phyloP scores from a whole-genome alignment of 2,888 invertebrate species.

The Drosophila kuntzei region DNA sequence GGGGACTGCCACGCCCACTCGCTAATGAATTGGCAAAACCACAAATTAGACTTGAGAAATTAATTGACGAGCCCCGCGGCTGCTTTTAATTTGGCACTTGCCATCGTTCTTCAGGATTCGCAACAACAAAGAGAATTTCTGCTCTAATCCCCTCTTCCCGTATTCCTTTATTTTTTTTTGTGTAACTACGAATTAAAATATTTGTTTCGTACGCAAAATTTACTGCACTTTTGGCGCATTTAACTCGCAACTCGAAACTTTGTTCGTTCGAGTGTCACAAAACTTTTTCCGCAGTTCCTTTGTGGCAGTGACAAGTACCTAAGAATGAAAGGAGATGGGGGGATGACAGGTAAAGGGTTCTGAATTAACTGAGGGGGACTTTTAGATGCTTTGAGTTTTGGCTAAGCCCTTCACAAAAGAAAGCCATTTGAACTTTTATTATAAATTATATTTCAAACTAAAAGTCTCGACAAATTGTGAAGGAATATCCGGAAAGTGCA shows the following conservation, averaged over 20 bases:
- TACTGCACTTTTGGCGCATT: slow-evolving; percentile 54
- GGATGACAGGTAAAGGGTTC: slow-evolving; percentile 1
- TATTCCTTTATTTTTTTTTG: background rate
- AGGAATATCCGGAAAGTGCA: background rate
- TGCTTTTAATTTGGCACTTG: slow-evolving; percentile 6
- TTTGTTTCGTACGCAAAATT: slow-evolving; percentile 43
- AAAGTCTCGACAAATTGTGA: slow-evolving; percentile 17
- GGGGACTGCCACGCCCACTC: slow-evolving; percentile 26
- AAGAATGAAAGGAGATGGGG: background rate
- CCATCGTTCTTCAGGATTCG: slow-evolving; percentile 4
- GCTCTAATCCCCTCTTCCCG: background rate
- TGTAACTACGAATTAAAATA: slow-evolving; percentile 50
- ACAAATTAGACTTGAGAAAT: slow-evolving; percentile 74
- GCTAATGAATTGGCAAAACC: slow-evolving; percentile 76
- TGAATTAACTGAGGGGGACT: slow-evolving; percentile 9
- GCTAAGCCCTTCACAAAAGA: background rate
- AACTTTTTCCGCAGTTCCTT: slow-evolving; percentile 58
- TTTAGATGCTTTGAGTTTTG: slow-evolving; percentile 5
- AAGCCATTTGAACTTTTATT: slow-evolving; percentile 40
- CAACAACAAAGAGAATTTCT: slow-evolving; percentile 11
- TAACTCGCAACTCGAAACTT: slow-evolving; percentile 34
- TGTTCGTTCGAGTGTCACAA: slow-evolving; percentile 60
- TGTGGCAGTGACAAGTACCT: slow-evolving; percentile 43
- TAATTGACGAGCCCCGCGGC: slow-evolving; percentile 66
- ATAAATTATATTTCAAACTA: slow-evolving; percentile 38